Percentiles rank a stretch among this genome's conserved stretches.
These are phyloP conservation scores for Platygyra sinensis DNA, from an alignment of 64 coral and sea anemone genomes.

Conservation along the genomic window DNA sequence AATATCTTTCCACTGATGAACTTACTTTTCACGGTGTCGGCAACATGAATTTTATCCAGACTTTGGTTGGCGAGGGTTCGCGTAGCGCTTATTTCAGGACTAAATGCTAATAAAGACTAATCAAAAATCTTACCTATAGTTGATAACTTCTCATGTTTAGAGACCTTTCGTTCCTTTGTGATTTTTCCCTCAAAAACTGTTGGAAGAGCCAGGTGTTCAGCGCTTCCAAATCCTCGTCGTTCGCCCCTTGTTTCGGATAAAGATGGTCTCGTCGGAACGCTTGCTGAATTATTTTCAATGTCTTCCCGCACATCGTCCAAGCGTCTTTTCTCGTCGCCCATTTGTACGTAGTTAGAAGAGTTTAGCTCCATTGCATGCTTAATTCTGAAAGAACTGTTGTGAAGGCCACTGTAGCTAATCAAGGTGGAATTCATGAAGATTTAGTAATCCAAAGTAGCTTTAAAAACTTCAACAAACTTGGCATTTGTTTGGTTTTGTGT, in stretches of 20 bases:
- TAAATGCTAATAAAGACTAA: not conserved
- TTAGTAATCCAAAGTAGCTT: not conserved
- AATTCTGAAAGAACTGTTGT: not conserved
- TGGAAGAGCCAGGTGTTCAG: not conserved
- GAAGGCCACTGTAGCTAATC: not conserved
- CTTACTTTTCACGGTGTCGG: no score
- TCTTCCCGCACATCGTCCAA: not conserved
- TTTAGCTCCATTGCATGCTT: constrained; percentile 1
- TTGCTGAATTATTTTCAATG: not conserved
- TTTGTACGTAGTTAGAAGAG: not conserved
- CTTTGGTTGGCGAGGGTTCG: no score
- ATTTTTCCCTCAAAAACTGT: constrained; percentile 35
- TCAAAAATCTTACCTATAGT: not conserved
- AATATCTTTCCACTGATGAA: no score
- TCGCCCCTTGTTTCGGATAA: not conserved
- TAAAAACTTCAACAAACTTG: not conserved
- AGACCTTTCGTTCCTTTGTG: not conserved
- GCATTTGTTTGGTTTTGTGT: not conserved
- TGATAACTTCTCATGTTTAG: constrained; percentile 3
- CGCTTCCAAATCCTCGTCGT: not conserved
- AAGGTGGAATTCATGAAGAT: not conserved
- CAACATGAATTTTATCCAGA: no score
- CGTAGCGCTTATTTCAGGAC: no score
- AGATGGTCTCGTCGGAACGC: not conserved
- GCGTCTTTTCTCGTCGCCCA: not conserved